A percentile compares a stretch with the other conserved stretches of the same genome.
Evolutionary conservation across 2,888 invertebrate species (phyloP).

Genomic region (Mayetiola destructor): DNA sequence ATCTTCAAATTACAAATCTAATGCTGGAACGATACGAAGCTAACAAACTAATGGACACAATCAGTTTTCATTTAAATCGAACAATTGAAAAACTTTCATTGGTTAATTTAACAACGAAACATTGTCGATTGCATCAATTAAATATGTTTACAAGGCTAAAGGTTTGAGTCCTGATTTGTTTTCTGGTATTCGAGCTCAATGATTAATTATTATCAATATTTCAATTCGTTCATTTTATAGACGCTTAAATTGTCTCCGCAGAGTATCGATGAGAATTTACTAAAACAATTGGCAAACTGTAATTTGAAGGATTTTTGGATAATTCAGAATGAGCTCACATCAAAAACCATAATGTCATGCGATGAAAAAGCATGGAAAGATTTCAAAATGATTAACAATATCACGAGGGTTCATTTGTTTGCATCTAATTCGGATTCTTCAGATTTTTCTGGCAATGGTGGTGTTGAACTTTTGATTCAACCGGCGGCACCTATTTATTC

Average conservation of each 20-base stretch:
- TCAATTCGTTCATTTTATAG: constrained; percentile 30
- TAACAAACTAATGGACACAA: constrained; percentile 54
- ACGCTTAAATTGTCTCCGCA: constrained; percentile 52
- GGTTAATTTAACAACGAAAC: constrained; percentile 57
- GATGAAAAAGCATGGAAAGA: constrained; percentile 36
- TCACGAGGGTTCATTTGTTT: constrained; percentile 49
- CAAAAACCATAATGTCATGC: constrained; percentile 40
- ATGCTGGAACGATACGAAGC: constrained; percentile 59
- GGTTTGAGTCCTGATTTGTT: constrained; percentile 30
- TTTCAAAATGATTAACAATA: constrained; percentile 40
- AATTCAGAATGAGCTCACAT: constrained; percentile 55
- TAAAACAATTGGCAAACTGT: constrained; percentile 48
- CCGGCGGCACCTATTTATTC: constrained; percentile 52
- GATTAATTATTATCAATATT: background rate
- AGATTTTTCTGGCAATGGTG: too few relatives aligned
- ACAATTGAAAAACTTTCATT: constrained; percentile 47
- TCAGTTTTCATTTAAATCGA: constrained; percentile 48
- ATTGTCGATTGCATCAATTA: constrained; percentile 55
- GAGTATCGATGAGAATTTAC: constrained; percentile 57
- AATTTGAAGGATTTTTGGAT: constrained; percentile 53
- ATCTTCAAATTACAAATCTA: constrained; percentile 55
- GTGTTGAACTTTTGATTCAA: constrained; percentile 50
- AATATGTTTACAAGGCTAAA: constrained; percentile 60
- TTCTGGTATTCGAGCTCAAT: background rate
- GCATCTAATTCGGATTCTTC: constrained; percentile 40